Base-by-base conservation (phyloP, 2,113 vertebrate species). In the Megaleporinus macrocephalus region DNA sequence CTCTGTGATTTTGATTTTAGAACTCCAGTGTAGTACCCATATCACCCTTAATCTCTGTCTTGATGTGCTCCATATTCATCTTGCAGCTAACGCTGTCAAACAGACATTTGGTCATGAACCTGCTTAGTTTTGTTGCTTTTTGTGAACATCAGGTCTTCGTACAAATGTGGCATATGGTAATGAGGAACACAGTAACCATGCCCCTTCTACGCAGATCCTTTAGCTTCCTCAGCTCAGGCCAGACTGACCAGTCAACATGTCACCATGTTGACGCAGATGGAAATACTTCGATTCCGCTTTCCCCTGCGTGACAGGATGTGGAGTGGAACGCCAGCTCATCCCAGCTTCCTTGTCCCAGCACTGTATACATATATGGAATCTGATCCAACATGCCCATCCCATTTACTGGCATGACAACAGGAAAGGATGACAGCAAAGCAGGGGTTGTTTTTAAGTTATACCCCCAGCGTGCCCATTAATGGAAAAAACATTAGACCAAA, bases 301-400 rank as follows among this genome's bases (percentile, higher is more conserved):
- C n/a, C 79, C 24, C 65, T 83, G 51, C 75, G 26, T 26, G 53
- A 53, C 70, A 83, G 88, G 90, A 87, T 90, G 83, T 85, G 84
- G 86, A 90, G 85, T 86, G 87, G 89, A 90, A 89, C 90, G 89
- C 77, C 80, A 82, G 66, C n/a, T 26, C 24, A 33, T 81, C 12
- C 36, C 62, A 41, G 49, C 81, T 65, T 62, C 78, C 22, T 59
- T 15, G 30, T 80, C 44, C 16, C 36, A 59, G 72, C 26, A 78
- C 47, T 20, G 59, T 55, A n/a, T 66, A 62, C 62, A 47, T 63
- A 80, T 84, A 55, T 49, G 41, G 41, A 80, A 71, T 44, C 49
- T 61, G 47, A 14, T 78, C 26, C 41, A 24, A 10, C 68, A 27
- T 78, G 63, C 69, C 47, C 30, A 71, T 81, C 78, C 63, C 27